Evolutionary conservation across 2,797 vertebrate species (phyloP).

Genomic region (Geotria australis): DNA sequence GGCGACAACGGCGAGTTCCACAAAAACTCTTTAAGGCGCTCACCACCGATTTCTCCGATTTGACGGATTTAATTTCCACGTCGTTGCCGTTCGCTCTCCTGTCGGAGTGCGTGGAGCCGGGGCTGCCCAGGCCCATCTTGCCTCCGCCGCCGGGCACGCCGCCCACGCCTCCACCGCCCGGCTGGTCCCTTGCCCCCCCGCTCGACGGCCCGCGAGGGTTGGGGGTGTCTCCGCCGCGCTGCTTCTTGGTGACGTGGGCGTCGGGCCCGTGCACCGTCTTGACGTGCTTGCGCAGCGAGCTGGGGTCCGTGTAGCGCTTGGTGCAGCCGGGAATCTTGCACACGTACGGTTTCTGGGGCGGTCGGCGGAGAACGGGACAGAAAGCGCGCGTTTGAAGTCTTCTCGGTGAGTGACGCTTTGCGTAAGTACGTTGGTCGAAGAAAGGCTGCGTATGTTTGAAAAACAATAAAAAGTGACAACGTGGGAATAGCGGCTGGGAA

Average conservation of each 20-base stretch:
- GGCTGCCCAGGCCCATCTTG: not conserved
- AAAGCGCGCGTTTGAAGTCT: too few relatives aligned
- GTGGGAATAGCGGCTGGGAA: too few relatives aligned
- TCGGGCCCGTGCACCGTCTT: slow-evolving; percentile 94
- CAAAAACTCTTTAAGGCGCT: not conserved
- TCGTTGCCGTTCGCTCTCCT: not conserved
- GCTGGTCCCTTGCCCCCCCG: not conserved
- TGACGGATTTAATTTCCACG: not conserved
- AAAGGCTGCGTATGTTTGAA: too few relatives aligned
- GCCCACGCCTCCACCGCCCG: not conserved
- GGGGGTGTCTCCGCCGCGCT: slow-evolving; percentile 24
- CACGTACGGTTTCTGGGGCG: slow-evolving; percentile 65
- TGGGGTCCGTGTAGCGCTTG: slow-evolving; percentile 93
- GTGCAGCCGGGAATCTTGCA: slow-evolving; percentile 97
- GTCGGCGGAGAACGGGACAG: too few relatives aligned
- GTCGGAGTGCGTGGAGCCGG: not conserved
- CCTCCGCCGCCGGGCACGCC: not conserved
- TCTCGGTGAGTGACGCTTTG: too few relatives aligned
- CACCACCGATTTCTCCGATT: not conserved
- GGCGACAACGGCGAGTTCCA: too few relatives aligned
- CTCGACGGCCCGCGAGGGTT: too few relatives aligned
- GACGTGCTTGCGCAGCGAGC: slow-evolving; percentile 84
- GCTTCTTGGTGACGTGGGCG: slow-evolving; percentile 92
- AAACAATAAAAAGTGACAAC: too few relatives aligned
- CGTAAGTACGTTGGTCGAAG: too few relatives aligned